Base-by-base conservation (phyloP, 2,113 vertebrate genomes). In the Pedionomus torquatus region DNA sequence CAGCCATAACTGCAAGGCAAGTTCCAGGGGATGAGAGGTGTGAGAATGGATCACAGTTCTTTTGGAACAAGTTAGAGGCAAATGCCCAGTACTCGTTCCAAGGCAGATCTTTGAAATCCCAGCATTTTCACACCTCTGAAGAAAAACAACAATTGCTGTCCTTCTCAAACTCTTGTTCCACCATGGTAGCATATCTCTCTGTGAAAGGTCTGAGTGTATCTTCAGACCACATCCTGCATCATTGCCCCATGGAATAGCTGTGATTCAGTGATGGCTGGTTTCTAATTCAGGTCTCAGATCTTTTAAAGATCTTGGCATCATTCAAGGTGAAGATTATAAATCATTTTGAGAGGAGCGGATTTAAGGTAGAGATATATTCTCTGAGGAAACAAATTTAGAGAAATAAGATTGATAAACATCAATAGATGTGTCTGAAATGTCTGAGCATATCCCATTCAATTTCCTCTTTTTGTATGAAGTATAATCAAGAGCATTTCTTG, bases 331-430 rank as follows among this genome's bases (percentile, higher is more conserved):
- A 52, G 17, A 52, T 65, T 76, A 52, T 90, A 90, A 65, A 84
- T 83, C 14, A 83, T 89, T 89, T 91, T 87, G 51, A 80, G 71
- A 81, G 49, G 23, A 76, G 9, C 43, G n/a, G 33, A 28, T 51
- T 89, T 74, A 57, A 83, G 89, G 37, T 18, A 66, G 41, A 70
- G 37, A 63, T 48, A 78, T 78, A 66, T 87, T 87, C 80, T 87
- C 51, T 58, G 46, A 87, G 65, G 61, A 96, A 57, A 83, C 69
- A 75, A 88, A 88, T 88, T 87, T 89, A 91, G 87, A 90, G 87
- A 74, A 18, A 43, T 84, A 52, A 69, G 74, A 58, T 33, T 68
- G 41, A 44, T 90, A 69, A 71, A 54, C 51, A 58, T 9, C 39
- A 35, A 37, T 55, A 78, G 78, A 58, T 65, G 17, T 87, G 63